phyloP scores from a whole-genome alignment of 2,113 vertebrate genomes.

The Phainopepla nitens region DNA sequence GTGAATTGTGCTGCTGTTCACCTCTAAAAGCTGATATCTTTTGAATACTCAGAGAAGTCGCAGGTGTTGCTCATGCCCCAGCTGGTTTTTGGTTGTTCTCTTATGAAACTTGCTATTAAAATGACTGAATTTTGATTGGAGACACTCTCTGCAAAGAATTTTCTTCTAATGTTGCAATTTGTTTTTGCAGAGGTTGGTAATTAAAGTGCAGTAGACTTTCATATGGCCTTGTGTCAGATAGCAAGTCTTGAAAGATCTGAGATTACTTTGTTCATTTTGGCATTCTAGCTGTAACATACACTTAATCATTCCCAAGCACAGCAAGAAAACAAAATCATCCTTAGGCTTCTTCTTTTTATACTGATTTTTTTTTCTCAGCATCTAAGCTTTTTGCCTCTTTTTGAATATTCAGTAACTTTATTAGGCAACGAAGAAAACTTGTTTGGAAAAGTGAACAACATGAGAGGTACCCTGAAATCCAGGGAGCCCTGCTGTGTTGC shows the following conservation, averaged over 20 bases:
- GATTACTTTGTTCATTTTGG: background rate
- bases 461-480: background rate
- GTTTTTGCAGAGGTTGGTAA: conserved; percentile 1
- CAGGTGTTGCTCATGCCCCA: background rate
- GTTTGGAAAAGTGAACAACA: background rate
- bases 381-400: background rate
- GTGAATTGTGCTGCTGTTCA: background rate
- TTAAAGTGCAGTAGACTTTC: background rate
- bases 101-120: background rate
- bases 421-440: background rate
- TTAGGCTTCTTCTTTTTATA: background rate
- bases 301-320: background rate
- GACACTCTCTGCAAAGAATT: background rate
- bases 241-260: background rate
- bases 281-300: background rate
- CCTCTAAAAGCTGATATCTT: background rate
- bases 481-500: background rate
- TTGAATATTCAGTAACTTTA: background rate
- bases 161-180: background rate
- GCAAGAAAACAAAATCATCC: background rate
- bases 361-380: background rate
- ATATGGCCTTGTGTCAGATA: background rate
- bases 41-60: background rate
- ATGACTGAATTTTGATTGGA: background rate
- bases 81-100: background rate